These are phyloP conservation scores for Cygnus atratus DNA, from an alignment of 2,113 vertebrate species.

Conservation along the genomic window DNA sequence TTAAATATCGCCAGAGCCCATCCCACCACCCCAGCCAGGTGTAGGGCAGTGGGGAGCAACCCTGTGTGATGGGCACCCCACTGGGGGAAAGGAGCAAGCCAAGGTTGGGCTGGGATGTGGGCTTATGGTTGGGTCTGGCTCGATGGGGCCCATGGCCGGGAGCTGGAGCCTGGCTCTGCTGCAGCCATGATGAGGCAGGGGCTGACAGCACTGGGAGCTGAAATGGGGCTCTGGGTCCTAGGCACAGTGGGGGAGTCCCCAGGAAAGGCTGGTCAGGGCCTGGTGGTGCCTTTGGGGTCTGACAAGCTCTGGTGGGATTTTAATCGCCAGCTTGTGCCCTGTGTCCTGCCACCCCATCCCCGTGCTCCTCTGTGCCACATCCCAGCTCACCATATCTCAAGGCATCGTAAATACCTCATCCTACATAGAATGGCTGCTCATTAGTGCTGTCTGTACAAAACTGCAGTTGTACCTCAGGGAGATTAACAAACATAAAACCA, in stretches of 20 bases:
- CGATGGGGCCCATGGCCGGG: background rate
- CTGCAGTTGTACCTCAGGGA: rapidly evolving
- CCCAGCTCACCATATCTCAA: rapidly evolving
- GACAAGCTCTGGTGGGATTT: background rate
- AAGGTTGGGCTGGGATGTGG: background rate
- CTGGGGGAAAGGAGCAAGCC: background rate
- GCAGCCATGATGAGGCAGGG: background rate
- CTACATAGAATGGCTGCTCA: background rate
- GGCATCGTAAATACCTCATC: background rate
- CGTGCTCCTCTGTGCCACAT: rapidly evolving
- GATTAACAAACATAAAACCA: background rate
- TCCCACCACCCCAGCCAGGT: rapidly evolving
- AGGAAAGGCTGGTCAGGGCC: background rate
- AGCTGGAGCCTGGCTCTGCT: rapidly evolving
- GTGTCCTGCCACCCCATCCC: rapidly evolving
- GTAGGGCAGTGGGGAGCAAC: background rate
- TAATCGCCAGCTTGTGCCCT: rapidly evolving
- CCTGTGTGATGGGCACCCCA: rapidly evolving
- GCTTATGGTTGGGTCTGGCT: rapidly evolving
- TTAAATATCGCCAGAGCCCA: rapidly evolving
- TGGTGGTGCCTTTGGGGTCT: background rate
- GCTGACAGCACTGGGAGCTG: background rate
- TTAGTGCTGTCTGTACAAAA: background rate
- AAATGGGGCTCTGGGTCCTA: rapidly evolving
- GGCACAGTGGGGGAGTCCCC: rapidly evolving